phyloP scores from a whole-genome alignment of 2,888 invertebrate genomes.

The Luffia ferchaultella region DNA sequence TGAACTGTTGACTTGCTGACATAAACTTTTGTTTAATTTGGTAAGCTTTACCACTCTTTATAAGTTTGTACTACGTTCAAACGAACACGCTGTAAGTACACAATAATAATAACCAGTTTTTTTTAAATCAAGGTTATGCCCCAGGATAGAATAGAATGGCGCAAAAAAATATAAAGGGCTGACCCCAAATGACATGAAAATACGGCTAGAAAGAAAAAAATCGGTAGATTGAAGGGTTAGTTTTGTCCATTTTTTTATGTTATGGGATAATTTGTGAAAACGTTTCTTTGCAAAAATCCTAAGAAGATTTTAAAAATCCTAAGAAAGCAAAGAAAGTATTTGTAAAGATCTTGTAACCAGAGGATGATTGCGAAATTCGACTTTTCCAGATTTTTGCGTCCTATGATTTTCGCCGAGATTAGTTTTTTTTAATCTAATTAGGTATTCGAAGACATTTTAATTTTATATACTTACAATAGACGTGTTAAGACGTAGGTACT shows the following conservation, averaged over 20 bases:
- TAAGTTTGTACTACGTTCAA: neutral
- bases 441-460: neutral
- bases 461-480: no score
- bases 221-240: neutral
- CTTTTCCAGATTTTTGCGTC: neutral
- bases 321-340: neutral
- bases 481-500: neutral
- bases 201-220: neutral
- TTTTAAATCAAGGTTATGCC: neutral
- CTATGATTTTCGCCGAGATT: neutral
- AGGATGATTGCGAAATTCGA: neutral
- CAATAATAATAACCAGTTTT: neutral
- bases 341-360: neutral
- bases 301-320: neutral
- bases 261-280: neutral
- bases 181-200: neutral
- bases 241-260: neutral
- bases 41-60: neutral
- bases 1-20: no score
- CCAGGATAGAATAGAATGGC: neutral
- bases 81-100: no score
- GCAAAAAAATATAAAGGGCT: neutral
- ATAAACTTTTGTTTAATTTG: no score
- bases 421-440: neutral
- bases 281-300: neutral